These are phyloP conservation scores for Formicarius rufipectus DNA, from an alignment of 2,113 vertebrate genomes.

Conservation along the genomic window DNA sequence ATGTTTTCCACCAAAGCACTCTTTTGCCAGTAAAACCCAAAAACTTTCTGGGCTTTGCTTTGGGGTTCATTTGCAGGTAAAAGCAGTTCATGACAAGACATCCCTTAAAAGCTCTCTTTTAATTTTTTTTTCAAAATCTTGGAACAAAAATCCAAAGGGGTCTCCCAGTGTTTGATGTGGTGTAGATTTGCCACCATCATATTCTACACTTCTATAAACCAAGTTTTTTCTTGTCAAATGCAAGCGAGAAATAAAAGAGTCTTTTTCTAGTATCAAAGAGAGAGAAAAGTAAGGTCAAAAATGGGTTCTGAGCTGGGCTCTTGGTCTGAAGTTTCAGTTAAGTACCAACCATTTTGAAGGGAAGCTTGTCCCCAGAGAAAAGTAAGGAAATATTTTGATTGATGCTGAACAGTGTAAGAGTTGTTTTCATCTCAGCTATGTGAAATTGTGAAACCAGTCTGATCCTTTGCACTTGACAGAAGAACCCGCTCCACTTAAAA, in stretches of 20 bases:
- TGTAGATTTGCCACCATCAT: neutral
- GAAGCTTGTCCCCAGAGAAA: neutral
- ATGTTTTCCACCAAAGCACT: neutral
- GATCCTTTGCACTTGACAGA: neutral
- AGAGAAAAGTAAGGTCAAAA: neutral
- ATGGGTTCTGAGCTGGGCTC: neutral
- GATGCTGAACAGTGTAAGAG: neutral
- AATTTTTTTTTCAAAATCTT: neutral
- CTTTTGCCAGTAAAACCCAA: neutral
- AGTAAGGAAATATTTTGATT: neutral
- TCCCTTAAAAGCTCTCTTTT: neutral
- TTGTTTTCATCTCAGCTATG: neutral
- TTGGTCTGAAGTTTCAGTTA: neutral
- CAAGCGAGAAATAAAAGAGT: neutral
- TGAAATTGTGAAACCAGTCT: neutral
- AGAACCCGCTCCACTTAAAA: neutral
- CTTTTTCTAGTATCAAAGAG: neutral
- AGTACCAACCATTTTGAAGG: neutral
- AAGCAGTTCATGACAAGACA: neutral
- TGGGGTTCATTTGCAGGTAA: neutral
- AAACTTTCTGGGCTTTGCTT: neutral
- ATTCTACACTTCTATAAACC: neutral
- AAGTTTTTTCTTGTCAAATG: neutral
- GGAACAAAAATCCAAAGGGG: neutral
- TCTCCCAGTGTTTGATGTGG: neutral